Base-by-base conservation (phyloP, 2,888 invertebrate genomes). In the Coenonympha glycerion region DNA sequence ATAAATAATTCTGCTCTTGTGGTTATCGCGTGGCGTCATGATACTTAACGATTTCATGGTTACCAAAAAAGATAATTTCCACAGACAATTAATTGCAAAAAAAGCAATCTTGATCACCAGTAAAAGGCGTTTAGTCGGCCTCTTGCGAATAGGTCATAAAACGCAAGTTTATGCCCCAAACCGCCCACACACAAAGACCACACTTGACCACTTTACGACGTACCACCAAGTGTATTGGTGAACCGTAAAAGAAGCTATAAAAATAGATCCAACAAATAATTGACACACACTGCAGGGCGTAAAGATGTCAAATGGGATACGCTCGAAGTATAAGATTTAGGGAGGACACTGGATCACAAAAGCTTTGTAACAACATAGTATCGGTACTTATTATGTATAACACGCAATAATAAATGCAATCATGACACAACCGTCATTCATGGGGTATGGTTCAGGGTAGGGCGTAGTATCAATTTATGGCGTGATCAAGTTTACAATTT, bases 251-350 rank as follows among this genome's bases (percentile, higher is more conserved):
- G 22, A 4, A 19, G 31, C 19, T n/a, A 31, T 42, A 33, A 44
- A 44, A 44, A 44, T 30, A 21, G 44, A 44, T 44, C 33, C 13
- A 22, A 44, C 44, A 21, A 33, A 31, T 31, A 44, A 44, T 44
- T 33, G 31, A 44, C 31, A 31, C 31, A 15, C 13, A 30, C 13
- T 15, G 22, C 42, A 9, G 15, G 5, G 8, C 9, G 21, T 44
- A 33, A 44, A 31, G 21, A 42, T 31, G 21, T 21, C 19, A 28
- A 31, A 42, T 22, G 15, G 15, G 3, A 24, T 13, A 15, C 9
- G 13, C 15, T 4, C 39, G 22, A 24, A 15, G 39, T 39, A 15
- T 22, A 22, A 13, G 9, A 6, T 6, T 4, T 4, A 24, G 6
- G 24, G n/a, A n/a, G n/a, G n/a, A n/a, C n/a, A n/a, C n/a, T n/a